Base-by-base conservation (phyloP, 2,888 invertebrate genomes). In the Oscheius sp. region DNA sequence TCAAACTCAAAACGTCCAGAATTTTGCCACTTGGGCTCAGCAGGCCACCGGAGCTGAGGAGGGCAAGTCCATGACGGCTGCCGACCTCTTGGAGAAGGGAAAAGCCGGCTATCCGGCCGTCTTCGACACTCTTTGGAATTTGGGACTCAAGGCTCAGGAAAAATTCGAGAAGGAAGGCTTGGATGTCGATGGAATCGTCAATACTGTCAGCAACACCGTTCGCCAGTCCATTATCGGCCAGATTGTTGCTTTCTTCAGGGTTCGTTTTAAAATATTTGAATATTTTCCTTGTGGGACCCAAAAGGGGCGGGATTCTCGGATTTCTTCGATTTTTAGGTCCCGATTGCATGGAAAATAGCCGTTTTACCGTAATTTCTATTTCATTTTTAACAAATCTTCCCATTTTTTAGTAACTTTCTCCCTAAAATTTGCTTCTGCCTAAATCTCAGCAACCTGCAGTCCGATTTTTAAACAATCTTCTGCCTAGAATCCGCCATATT, bases 1-100 rank as follows among this genome's bases (percentile, higher is more conserved):
- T 25, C 85, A 86, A 75, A 80, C 75, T 66, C 79, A 85, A 77
- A 86, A 86, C 79, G 76, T 86, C 68, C 81, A 86, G 68, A 79
- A 77, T 21, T 86, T 86, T 80, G 77, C 80, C 76, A 79, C 76
- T 23, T 85, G 86, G 81, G 85, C 82, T 68, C 80, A 85, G 75
- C 76, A 79, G 55, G 73, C 78, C 49, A 76, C 80, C 35, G 84
- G 82, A 55, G 76, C 82, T 9, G 77, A 83, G 69, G 80, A 85
- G 59, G 82, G 77, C 25, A 76, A 84, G 79, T 80, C 79, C n/a
- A 71, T 86, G 74, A 74, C 81, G 18, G 76, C 74, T 61, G 85
- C 78, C n/a, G 87, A 86, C 73, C 76, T 86, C 46, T 73, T 81
- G 68, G 86, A 86, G 74, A 87, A 86, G 79, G 87, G 87, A 70